phyloP scores from a whole-genome alignment of 2,113 vertebrate species.

The Strix aluco region DNA sequence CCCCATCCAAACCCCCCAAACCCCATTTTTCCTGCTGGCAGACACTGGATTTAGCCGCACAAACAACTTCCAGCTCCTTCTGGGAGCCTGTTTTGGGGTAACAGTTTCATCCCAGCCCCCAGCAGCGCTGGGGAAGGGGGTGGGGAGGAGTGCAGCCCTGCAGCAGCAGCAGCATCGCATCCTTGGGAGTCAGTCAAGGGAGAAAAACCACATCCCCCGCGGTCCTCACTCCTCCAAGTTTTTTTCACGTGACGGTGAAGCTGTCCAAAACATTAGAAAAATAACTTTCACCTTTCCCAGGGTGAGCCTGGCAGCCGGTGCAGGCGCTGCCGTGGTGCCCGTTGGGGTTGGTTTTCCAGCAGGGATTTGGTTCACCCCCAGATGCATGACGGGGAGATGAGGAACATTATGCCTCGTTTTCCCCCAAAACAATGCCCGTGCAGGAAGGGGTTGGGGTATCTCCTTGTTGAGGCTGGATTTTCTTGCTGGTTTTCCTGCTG shows the following conservation, averaged over 20 bases:
- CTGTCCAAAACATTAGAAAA: constrained; percentile 15
- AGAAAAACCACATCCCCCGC: neutral
- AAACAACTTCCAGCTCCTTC: neutral
- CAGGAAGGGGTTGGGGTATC: neutral
- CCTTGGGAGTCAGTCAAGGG: neutral
- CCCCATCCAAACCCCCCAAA: neutral
- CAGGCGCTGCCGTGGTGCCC: neutral
- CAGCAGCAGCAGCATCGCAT: neutral
- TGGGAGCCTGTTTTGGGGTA: neutral
- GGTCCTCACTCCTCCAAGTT: neutral
- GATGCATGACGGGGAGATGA: fast-evolving
- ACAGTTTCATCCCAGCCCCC: neutral
- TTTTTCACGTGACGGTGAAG: neutral
- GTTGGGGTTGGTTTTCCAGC: neutral
- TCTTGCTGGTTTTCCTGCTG: neutral
- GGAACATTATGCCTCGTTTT: fast-evolving
- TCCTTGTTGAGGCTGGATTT: neutral
- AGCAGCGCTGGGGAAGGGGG: fast-evolving
- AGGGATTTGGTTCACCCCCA: neutral
- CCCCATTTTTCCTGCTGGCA: neutral
- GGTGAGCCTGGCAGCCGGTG: neutral
- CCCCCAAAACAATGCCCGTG: fast-evolving
- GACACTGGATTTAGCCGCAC: neutral
- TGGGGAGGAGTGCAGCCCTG: neutral
- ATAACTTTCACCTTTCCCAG: neutral